phyloP scores from a whole-genome alignment of 2,888 invertebrate genomes.

The Tenthredo amoena region DNA sequence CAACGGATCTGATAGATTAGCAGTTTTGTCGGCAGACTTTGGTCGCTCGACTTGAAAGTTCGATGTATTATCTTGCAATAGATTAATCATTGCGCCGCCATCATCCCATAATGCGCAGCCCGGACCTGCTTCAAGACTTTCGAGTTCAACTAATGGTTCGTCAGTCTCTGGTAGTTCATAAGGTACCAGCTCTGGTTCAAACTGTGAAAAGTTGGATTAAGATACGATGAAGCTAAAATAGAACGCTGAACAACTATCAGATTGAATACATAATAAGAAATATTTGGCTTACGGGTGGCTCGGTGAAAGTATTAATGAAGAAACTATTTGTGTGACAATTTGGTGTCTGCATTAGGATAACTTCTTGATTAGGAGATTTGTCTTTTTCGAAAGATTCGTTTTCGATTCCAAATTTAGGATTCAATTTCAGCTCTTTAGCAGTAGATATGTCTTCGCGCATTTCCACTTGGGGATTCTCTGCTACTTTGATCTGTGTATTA shows the following conservation, averaged over 20 bases:
- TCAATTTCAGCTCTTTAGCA: conserved; percentile 10
- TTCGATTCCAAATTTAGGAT: conserved; percentile 5
- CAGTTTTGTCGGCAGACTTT: conserved; percentile 67
- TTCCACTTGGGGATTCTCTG: neutral
- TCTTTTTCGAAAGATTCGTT: conserved; percentile 53
- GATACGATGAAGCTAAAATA: neutral
- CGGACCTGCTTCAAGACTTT: conserved; percentile 70
- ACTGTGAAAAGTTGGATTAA: conserved; percentile 60
- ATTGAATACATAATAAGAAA: neutral
- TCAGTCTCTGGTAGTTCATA: conserved; percentile 75
- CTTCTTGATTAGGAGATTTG: conserved; percentile 56
- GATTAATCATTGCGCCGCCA: conserved; percentile 66
- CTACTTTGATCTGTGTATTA: conserved; percentile 41
- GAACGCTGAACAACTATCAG: neutral
- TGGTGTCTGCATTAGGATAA: conserved; percentile 60
- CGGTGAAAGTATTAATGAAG: conserved; percentile 71
- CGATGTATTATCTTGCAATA: conserved; percentile 64
- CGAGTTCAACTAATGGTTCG: conserved; percentile 73
- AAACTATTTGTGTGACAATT: conserved; percentile 70
- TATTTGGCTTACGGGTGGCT: conserved; percentile 66
- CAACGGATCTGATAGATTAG: conserved; percentile 67
- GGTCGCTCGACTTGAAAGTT: conserved; percentile 66
- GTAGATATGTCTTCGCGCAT: neutral
- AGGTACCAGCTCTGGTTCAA: conserved; percentile 74
- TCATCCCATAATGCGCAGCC: conserved; percentile 71